A percentile compares a stretch with the other conserved stretches of the same genome.
Evolutionary conservation across 92 coral and sea anemone species (phyloP).

Genomic region (Phenganax subtilis): DNA sequence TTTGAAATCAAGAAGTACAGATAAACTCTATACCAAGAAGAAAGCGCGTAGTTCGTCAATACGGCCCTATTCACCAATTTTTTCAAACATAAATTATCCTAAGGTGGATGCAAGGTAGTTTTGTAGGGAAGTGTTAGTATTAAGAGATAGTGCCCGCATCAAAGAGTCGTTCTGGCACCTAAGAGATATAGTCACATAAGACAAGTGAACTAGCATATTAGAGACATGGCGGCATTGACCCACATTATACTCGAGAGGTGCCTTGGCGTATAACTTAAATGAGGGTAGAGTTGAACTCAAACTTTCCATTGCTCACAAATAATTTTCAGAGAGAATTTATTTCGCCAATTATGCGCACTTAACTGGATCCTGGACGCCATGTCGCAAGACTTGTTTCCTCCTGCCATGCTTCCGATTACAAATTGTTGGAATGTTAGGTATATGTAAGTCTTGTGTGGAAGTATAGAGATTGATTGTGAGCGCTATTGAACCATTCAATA

Average conservation of each 20-base stretch:
- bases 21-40: constrained; percentile 46
- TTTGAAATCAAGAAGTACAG: constrained; percentile 19
- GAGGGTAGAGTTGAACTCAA: neutral
- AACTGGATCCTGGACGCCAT: constrained; percentile 93
- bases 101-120: constrained; percentile 73
- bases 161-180: too few relatives aligned
- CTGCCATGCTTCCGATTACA: constrained; percentile 80
- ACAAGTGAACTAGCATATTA: neutral
- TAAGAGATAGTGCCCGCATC: too few relatives aligned
- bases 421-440: constrained; percentile 96
- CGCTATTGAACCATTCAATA: neutral
- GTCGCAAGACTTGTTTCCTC: constrained; percentile 95
- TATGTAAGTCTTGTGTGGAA: neutral
- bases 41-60: constrained; percentile 52
- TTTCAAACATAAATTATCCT: constrained; percentile 71
- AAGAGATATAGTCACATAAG: too few relatives aligned
- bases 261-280: too few relatives aligned
- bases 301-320: neutral
- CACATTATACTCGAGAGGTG: too few relatives aligned
- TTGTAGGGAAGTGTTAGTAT: neutral
- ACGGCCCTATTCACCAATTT: constrained; percentile 88
- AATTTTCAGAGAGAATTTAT: constrained; percentile 58
- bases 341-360: constrained; percentile 91
- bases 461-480: neutral
- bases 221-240: neutral